Conservation (phyloP, 2,797 vertebrate species). For the Etheostoma nigrum region DNA sequence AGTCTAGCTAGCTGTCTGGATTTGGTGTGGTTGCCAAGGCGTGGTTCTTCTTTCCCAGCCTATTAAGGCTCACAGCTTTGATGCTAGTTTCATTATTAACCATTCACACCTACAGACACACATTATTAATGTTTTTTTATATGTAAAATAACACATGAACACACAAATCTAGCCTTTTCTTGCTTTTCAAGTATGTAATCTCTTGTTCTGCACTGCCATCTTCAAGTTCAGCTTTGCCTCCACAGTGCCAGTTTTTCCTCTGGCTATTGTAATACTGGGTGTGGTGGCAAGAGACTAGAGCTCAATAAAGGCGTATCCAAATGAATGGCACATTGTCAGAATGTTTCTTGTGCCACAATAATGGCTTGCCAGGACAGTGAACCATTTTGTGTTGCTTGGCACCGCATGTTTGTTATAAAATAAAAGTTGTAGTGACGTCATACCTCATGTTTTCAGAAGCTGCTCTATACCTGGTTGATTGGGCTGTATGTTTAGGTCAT, state of each 20-base stretch:
- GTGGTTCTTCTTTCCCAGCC: slow-evolving; percentile 37
- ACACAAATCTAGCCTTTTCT: not conserved
- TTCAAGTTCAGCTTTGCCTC: slow-evolving; percentile 45
- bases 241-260: slow-evolving; percentile 49
- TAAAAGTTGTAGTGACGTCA: not conserved
- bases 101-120: not conserved
- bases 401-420: not conserved
- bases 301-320: slow-evolving; percentile 10
- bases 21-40: slow-evolving; percentile 27
- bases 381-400: not conserved
- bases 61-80: slow-evolving; percentile 14
- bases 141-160: not conserved
- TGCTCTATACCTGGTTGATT: not conserved
- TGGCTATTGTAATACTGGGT: slow-evolving; percentile 48
- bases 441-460: too few relatives aligned
- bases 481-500: not conserved
- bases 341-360: slow-evolving; percentile 10
- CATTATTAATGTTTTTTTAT: not conserved
- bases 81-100: not conserved
- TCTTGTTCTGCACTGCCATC: not conserved
- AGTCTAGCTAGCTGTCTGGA: too few relatives aligned
- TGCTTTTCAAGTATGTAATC: slow-evolving; percentile 1
- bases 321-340: slow-evolving; percentile 16
- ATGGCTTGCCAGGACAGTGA: slow-evolving; percentile 1
- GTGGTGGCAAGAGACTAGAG: slow-evolving; percentile 49